Conservation (phyloP, 2,797 vertebrate genomes). For the Eptatretus atami region DNA sequence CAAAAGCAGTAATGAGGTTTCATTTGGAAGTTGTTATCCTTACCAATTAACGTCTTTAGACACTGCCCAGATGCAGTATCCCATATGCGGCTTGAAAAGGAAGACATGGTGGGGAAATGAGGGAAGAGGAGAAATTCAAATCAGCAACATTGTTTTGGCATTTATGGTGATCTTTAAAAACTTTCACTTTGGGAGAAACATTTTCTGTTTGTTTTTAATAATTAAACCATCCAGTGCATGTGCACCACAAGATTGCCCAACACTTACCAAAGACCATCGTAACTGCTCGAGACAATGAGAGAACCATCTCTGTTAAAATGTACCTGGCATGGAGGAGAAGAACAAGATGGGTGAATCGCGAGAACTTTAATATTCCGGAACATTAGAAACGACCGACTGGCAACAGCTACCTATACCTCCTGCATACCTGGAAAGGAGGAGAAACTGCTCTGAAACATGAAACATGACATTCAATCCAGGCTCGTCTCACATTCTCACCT, state of each 20-base stretch:
- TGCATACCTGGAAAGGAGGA: too few relatives aligned
- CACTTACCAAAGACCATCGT: slow-evolving; percentile 76
- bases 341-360: too few relatives aligned
- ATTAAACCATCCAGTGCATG: too few relatives aligned
- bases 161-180: background rate
- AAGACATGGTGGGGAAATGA: background rate
- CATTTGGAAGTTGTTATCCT: slow-evolving; percentile 12
- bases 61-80: slow-evolving; percentile 95
- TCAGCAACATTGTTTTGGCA: background rate
- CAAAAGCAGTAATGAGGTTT: too few relatives aligned
- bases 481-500: too few relatives aligned
- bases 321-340: slow-evolving; percentile 22
- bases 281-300: slow-evolving; percentile 91
- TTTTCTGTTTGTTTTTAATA: too few relatives aligned
- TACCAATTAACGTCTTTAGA: slow-evolving; percentile 92
- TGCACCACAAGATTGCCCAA: background rate
- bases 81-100: slow-evolving; percentile 57
- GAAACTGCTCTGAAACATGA: too few relatives aligned
- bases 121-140: background rate
- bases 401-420: too few relatives aligned
- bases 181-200: background rate
- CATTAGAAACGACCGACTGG: too few relatives aligned
- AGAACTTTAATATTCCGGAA: too few relatives aligned
- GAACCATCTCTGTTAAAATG: slow-evolving; percentile 96
- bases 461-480: too few relatives aligned